phyloP scores from a whole-genome alignment of 2,113 vertebrate species.

The Dicentrarchus labrax region DNA sequence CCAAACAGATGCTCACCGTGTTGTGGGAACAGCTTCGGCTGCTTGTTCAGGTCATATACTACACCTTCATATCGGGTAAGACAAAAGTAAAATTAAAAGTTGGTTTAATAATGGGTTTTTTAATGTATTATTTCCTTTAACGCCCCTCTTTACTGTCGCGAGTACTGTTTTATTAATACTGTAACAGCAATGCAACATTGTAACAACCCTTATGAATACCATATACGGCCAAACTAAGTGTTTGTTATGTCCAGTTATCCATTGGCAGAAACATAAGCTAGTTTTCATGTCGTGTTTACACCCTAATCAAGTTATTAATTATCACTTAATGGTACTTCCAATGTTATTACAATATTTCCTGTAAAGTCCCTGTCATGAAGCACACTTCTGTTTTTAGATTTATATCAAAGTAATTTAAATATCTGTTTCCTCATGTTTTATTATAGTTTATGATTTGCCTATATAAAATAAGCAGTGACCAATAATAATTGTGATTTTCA shows the following conservation, averaged over 20 bases:
- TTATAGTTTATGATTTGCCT: too few species aligned
- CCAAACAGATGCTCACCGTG: slow-evolving; percentile 81
- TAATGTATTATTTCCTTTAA: not conserved
- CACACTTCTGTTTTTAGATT: not conserved
- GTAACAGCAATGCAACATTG: too few species aligned
- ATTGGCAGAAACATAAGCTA: not conserved
- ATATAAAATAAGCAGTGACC: not conserved
- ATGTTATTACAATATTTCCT: too few species aligned
- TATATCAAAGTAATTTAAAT: not conserved
- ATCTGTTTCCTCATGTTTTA: not conserved
- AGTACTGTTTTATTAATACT: too few species aligned
- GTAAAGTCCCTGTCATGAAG: not conserved
- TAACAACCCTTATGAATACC: too few species aligned
- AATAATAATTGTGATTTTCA: too few species aligned
- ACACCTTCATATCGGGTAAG: slow-evolving; percentile 82
- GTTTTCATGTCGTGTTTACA: too few species aligned
- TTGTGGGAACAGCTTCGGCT: slow-evolving; percentile 84
- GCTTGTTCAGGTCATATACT: slow-evolving; percentile 85
- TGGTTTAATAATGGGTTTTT: not conserved
- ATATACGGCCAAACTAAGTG: too few species aligned
- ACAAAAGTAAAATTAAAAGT: not conserved
- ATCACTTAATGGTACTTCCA: not conserved
- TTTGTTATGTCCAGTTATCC: too few species aligned
- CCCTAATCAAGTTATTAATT: too few species aligned
- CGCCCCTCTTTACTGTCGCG: too few species aligned